Conservation (phyloP, 2,888 invertebrate genomes). For the Drosophila birchii region DNA sequence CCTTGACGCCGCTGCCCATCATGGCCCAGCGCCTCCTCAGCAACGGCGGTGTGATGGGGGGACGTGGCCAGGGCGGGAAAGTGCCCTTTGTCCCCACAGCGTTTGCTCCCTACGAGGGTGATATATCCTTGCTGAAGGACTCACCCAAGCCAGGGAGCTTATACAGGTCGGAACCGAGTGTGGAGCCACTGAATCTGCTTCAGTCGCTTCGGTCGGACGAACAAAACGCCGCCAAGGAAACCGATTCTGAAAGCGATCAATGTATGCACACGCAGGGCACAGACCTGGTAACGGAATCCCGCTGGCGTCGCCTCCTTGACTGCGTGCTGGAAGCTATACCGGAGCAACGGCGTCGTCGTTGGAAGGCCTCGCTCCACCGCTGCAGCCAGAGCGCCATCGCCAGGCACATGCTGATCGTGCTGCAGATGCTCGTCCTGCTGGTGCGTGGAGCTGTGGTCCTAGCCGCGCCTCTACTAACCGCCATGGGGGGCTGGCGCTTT, state of each 20-base stretch:
- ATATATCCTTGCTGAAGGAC: constrained; percentile 40
- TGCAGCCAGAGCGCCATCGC: constrained; percentile 15
- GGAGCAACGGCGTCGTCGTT: constrained; percentile 37
- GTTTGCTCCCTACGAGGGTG: constrained; percentile 75
- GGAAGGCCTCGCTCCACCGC: constrained; percentile 14
- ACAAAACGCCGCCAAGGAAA: constrained; percentile 46
- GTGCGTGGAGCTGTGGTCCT: neutral
- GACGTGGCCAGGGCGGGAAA: neutral
- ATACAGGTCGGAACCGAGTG: neutral
- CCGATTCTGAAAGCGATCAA: constrained; percentile 74
- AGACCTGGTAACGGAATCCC: neutral
- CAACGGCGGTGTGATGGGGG: neutral
- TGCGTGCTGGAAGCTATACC: constrained; percentile 28
- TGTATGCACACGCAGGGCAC: constrained; percentile 28
- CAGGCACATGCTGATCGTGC: constrained; percentile 48
- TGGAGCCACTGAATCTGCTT: neutral
- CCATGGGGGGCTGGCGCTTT: constrained; percentile 22
- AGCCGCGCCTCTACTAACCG: neutral
- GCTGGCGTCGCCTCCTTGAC: constrained; percentile 14
- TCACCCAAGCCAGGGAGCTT: neutral
- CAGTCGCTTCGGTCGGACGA: neutral
- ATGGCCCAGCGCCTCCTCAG: constrained; percentile 24
- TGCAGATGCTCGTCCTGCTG: constrained; percentile 46
- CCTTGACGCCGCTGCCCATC: constrained; percentile 14
- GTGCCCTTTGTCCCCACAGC: constrained; percentile 1